These are phyloP conservation scores for Pheosia tremula DNA, from an alignment of 2,888 invertebrate species.

Conservation along the genomic window DNA sequence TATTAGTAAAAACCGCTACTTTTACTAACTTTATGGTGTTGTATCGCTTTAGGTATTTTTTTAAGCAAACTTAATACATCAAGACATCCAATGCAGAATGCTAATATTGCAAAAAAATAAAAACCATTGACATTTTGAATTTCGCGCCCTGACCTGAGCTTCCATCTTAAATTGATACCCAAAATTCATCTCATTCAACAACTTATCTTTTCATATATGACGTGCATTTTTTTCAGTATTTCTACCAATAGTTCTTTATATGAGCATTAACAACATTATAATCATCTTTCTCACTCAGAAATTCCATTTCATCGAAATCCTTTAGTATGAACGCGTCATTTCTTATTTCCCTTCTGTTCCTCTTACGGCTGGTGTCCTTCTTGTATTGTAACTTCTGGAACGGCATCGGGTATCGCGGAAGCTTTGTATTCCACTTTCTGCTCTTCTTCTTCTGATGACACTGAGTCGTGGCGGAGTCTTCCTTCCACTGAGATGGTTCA, in stretches of 20 bases:
- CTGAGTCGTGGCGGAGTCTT: slow-evolving; percentile 49
- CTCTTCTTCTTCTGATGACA: slow-evolving; percentile 49
- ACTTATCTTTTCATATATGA: not conserved
- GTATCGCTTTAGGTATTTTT: no score
- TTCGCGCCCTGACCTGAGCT: no score
- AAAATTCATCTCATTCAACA: not conserved
- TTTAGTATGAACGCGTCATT: slow-evolving; percentile 59
- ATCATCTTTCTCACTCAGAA: slow-evolving; percentile 56
- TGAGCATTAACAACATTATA: slow-evolving; percentile 57
- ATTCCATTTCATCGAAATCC: slow-evolving; percentile 68
- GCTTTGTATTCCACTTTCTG: slow-evolving; percentile 50
- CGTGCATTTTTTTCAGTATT: not conserved
- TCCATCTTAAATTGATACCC: no score
- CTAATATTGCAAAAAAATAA: no score
- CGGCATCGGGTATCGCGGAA: slow-evolving; percentile 61
- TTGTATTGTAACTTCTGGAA: slow-evolving; percentile 56
- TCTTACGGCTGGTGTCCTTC: slow-evolving; percentile 38
- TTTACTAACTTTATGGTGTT: no score
- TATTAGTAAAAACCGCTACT: no score
- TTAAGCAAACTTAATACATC: no score
- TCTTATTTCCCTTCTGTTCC: slow-evolving; percentile 52
- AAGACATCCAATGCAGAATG: no score
- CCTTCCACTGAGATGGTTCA: slow-evolving; percentile 34
- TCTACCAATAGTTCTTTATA: slow-evolving; percentile 63
- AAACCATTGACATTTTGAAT: no score